These are phyloP conservation scores for Hybognathus amarus DNA, from an alignment of 2,797 vertebrate genomes.

Conservation along the genomic window DNA sequence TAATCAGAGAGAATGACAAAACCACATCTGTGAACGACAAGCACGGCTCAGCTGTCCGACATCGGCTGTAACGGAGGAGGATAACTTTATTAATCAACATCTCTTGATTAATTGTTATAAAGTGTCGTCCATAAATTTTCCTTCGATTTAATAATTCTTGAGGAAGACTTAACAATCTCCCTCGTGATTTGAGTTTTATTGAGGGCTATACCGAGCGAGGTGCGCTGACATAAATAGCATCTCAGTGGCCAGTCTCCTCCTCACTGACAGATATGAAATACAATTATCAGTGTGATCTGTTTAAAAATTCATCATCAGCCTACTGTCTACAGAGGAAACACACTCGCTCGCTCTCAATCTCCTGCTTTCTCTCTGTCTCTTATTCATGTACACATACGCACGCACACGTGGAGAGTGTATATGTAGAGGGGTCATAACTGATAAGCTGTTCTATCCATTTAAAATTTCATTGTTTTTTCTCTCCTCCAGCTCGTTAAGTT, in stretches of 20 bases:
- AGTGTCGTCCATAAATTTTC: slow-evolving; percentile 92
- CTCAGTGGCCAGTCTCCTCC: slow-evolving; percentile 87
- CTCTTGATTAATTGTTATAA: slow-evolving; percentile 95
- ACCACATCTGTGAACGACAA: slow-evolving; percentile 85
- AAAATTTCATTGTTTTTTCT: slow-evolving; percentile 69
- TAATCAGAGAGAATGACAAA: slow-evolving; percentile 94
- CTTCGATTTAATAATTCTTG: slow-evolving; percentile 92
- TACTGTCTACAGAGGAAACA: slow-evolving; percentile 68
- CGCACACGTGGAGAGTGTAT: slow-evolving; percentile 50
- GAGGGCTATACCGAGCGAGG: slow-evolving; percentile 77
- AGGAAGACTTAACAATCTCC: slow-evolving; percentile 87
- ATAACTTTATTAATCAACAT: slow-evolving; percentile 91
- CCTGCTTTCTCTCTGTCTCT: slow-evolving; percentile 42
- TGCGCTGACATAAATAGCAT: slow-evolving; percentile 88
- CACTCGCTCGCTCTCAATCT: slow-evolving; percentile 36
- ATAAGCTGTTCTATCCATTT: slow-evolving; percentile 74
- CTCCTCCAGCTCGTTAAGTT: slow-evolving; percentile 70
- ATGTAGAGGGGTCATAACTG: slow-evolving; percentile 75
- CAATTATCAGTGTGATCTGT: slow-evolving; percentile 98
- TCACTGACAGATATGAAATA: slow-evolving; percentile 95
- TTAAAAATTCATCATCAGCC: slow-evolving; percentile 86
- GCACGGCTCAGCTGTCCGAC: slow-evolving; percentile 70
- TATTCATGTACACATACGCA: slow-evolving; percentile 23
- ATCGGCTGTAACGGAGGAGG: slow-evolving; percentile 55
- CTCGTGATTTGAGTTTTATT: slow-evolving; percentile 86